Evolutionary conservation across 2,888 invertebrate genomes (phyloP).

Genomic region (Dendrolimus pini): DNA sequence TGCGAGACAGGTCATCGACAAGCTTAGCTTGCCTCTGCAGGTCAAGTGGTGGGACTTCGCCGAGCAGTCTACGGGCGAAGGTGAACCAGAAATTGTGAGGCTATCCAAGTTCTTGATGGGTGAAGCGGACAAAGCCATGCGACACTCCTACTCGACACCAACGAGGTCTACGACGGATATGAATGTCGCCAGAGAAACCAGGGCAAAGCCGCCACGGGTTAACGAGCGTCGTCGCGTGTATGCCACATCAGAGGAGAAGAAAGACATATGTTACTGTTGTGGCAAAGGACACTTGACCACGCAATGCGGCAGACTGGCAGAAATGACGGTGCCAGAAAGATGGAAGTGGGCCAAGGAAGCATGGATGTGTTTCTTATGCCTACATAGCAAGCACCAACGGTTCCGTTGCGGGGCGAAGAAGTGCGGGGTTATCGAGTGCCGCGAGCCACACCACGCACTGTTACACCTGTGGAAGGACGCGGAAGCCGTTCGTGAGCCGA

Average conservation of each 20-base stretch:
- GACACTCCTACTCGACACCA: background rate
- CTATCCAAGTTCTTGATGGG: slow-evolving; percentile 5
- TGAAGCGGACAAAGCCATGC: slow-evolving; percentile 1
- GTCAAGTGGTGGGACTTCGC: slow-evolving; percentile 3
- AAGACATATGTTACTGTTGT: no score
- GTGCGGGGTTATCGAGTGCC: background rate
- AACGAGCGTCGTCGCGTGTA: no score
- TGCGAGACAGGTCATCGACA: slow-evolving; percentile 1
- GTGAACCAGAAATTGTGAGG: background rate
- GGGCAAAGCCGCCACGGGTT: no score
- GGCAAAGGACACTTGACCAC: no score
- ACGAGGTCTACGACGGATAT: no score
- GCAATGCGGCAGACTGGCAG: no score
- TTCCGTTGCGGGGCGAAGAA: background rate
- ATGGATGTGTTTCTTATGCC: background rate
- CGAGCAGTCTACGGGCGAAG: background rate
- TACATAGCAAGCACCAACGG: background rate
- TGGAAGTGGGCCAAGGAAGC: no score
- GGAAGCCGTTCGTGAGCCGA: background rate
- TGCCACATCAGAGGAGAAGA: no score
- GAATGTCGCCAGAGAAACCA: no score
- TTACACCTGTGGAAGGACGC: background rate
- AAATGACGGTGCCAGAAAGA: no score
- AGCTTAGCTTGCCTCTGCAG: slow-evolving; percentile 3
- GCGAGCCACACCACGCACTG: background rate